Conservation (phyloP, 2,888 invertebrate species). For the Apomyelois bistriatella region DNA sequence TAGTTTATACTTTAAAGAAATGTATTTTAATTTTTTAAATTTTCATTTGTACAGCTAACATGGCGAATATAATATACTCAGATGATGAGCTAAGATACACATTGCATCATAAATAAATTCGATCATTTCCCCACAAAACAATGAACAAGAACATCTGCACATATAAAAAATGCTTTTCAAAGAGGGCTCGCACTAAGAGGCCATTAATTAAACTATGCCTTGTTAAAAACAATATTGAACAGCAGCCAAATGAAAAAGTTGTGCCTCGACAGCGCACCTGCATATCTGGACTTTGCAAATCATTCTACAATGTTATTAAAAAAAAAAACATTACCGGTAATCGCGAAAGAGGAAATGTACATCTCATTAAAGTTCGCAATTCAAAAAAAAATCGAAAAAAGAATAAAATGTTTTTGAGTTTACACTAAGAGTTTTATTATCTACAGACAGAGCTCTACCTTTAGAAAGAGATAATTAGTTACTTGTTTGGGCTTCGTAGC, state of each 20-base stretch:
- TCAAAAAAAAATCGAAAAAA: background rate
- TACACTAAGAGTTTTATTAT: background rate
- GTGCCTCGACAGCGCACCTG: conserved; percentile 17
- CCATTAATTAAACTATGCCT: conserved; percentile 21
- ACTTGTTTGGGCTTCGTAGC: no score
- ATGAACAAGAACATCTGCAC: background rate
- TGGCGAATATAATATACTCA: no score
- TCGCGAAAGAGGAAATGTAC: conserved; percentile 1
- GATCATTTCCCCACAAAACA: background rate
- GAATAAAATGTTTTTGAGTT: background rate
- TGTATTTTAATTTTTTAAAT: no score
- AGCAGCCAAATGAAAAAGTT: conserved; percentile 48
- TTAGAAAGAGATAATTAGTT: no score
- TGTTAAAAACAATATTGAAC: conserved; percentile 50
- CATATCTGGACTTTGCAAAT: conserved; percentile 16
- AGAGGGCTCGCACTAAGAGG: background rate
- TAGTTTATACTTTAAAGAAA: no score
- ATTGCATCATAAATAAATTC: background rate
- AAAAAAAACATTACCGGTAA: conserved; percentile 13
- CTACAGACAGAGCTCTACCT: no score
- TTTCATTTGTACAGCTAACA: no score
- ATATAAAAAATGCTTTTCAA: background rate
- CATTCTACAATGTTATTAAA: conserved; percentile 11
- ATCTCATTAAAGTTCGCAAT: background rate
- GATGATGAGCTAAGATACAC: no score